Conservation (phyloP, 2,888 invertebrate genomes). For the Odontocolon sp. region DNA sequence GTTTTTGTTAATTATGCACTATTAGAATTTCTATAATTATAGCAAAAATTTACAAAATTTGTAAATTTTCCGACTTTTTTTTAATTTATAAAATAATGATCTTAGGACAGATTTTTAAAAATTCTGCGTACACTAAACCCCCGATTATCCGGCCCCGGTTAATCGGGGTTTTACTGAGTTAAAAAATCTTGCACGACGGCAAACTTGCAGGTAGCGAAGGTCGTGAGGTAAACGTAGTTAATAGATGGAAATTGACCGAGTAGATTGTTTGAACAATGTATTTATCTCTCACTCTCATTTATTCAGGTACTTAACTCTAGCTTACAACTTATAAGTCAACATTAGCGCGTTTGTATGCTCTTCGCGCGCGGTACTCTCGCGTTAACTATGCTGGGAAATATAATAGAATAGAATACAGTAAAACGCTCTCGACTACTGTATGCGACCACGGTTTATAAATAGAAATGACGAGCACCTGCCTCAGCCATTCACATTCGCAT, state of each 20-base stretch:
- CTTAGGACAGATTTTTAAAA: too few species aligned
- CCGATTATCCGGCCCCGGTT: too few species aligned
- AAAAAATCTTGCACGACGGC: too few species aligned
- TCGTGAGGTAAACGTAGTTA: neutral
- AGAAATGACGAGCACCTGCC: constrained; percentile 74
- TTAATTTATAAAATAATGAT: too few species aligned
- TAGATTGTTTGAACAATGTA: constrained; percentile 2
- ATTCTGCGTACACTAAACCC: too few species aligned
- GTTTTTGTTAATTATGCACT: too few species aligned
- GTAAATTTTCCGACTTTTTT: too few species aligned
- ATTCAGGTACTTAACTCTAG: neutral
- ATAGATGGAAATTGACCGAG: constrained; percentile 20
- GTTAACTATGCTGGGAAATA: constrained; percentile 8
- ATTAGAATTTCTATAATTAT: too few species aligned
- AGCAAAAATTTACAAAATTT: too few species aligned
- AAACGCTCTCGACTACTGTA: constrained; percentile 16
- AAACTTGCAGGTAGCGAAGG: neutral
- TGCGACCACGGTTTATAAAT: constrained; percentile 58
- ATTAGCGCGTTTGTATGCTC: constrained; percentile 21
- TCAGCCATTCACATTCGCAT: constrained; percentile 73
- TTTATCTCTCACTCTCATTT: neutral
- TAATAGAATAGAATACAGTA: constrained; percentile 32
- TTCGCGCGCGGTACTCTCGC: neutral
- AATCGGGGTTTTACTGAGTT: too few species aligned
- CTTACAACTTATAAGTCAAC: constrained; percentile 7